Base-by-base conservation (phyloP, 2,113 vertebrate species). In the Vombatus ursinus region DNA sequence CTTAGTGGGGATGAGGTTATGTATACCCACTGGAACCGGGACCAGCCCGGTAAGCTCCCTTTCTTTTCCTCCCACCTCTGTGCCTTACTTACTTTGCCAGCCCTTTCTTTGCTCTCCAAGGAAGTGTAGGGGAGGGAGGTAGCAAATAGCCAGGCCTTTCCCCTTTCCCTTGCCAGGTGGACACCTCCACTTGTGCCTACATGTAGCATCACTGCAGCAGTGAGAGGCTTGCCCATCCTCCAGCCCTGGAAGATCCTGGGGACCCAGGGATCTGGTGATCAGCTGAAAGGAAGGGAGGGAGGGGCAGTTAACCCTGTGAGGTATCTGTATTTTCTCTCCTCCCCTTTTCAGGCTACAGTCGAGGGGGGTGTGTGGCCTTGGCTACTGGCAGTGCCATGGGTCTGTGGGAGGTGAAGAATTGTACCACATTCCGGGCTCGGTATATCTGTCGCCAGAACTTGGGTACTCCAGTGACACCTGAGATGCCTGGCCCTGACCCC, bases 1-100 rank as follows among this genome's bases (percentile, higher is more conserved):
- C 99, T 99, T 96, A 99, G 99, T 0, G 99, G 99, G 0, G 99
- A 99, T 0, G 98, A 99, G 77, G 99, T 99, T 91, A 98, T 97
- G 49, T 99, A 99, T 97, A 99, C 99, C 68, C 99, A 99, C 98
- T 99, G 99, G 99, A 99, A 99, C 97, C 98, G 99, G 22, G 99
- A 99, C 98, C 99, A 99, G 96, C 99, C 99, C 9, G 99, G 99
- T 99, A 97, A 98, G 97, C 11, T 53, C 57, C 37, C 52, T 28
- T 44, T 9, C 37, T 77, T 44, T 19, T 84, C 9, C 31, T 26
- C 7, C 19, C 6, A 0, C 0, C 0, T 53, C n/a, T 84, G n/a
- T 84, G 68, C 16, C 68, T 84, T 26, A 0, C 92, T 26, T 0
- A 0, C 92, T 26, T 0, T 0, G 31, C 0, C 23, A 23, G 28